Evolutionary conservation across 2,888 invertebrate genomes (phyloP), one percentile per base, ranked within the genome.

Genomic region (Thera britannica): DNA sequence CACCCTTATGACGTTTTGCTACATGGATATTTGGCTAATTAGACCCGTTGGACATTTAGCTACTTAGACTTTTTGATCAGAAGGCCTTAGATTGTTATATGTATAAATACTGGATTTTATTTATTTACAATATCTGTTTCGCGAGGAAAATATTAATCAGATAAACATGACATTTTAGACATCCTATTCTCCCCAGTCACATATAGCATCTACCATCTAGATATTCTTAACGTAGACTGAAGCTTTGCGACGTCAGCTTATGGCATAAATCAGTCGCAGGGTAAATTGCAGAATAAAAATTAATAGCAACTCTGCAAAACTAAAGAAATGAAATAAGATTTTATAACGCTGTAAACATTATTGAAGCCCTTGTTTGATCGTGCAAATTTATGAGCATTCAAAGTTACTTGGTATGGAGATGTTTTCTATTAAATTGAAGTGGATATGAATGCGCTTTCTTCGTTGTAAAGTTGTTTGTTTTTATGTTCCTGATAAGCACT

Each of bases 261-360:
- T 44, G 61, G 58, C 58, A 75, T 75, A 77, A 77, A 77, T 77
- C 75, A 62, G 72, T 61, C 61, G 49, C 59, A 56, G 46, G 38
- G 65, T 57, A 65, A 69, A 65, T 63, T 67, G 57, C 60, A 49
- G 54, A 65, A 72, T 73, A 66, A 69, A 71, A 70, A 71, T 67
- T 70, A 62, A 70, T 66, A 64, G 65, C 63, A 59, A 72, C 55
- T 71, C 68, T 64, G 68, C 71, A 63, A 61, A 71, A 68, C 65
- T 71, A 65, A 41, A 11, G 41, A 67, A 55, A 67, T 70, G 41
- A 67, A 55, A 67, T 70, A 65, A 68, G 41, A 68, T 65, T 72
- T 72, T 67, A 74, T 57, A 58, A 62, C 58, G 12, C 41, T 68
- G 68, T 70, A 71, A 70, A 72, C 68, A 68, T 67, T 71, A 74